Evolutionary conservation across 2,888 invertebrate genomes (phyloP).

Genomic region (Diogma glabrata): DNA sequence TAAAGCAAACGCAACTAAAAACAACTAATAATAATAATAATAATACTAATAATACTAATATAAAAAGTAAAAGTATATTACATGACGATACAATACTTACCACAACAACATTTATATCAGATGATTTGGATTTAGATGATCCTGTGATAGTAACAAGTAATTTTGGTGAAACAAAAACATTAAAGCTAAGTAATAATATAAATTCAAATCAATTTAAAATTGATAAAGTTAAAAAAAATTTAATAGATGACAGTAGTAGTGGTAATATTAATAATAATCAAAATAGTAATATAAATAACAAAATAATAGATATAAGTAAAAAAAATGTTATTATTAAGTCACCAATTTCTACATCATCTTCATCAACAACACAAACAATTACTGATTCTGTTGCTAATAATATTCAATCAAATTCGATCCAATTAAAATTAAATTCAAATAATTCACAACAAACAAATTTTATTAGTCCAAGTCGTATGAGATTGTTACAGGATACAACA

Average conservation of each 20-base stretch:
- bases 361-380: constrained; percentile 8
- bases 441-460: constrained; percentile 31
- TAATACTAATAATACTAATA: constrained; percentile 13
- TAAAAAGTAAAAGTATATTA: constrained; percentile 2
- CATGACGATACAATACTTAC: constrained; percentile 19
- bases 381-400: background rate
- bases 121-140: constrained; percentile 37
- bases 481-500: constrained; percentile 72
- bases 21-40: constrained; percentile 5
- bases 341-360: background rate
- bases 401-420: background rate
- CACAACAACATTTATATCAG: constrained; percentile 33
- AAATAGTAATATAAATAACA: constrained; percentile 9
- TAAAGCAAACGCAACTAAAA: background rate
- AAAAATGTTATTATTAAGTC: background rate
- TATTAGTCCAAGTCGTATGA: constrained; percentile 60
- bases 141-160: constrained; percentile 28
- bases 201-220: constrained; percentile 9
- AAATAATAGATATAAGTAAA: constrained; percentile 1
- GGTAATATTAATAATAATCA: constrained; percentile 3
- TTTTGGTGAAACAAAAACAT: constrained; percentile 25
- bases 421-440: constrained; percentile 16
- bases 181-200: constrained; percentile 16
- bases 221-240: background rate
- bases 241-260: constrained; percentile 2